Evolutionary conservation across 2,113 vertebrate genomes (phyloP), one percentile per base, ranked within the genome.

Genomic region (Dicentrarchus labrax): DNA sequence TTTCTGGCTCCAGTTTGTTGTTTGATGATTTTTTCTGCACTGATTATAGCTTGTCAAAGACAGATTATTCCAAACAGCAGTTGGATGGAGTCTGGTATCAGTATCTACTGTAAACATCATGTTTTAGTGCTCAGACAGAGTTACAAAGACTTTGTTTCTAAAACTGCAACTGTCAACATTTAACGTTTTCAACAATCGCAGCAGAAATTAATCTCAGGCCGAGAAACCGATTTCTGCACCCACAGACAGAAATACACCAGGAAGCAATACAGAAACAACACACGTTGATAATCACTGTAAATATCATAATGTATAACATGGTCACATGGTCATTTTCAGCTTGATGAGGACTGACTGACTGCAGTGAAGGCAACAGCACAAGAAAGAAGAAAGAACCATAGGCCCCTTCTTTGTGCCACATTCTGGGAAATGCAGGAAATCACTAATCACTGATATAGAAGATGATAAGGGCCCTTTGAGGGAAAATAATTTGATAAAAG

Each of bases 341-440:
- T 15, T 10, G 16, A 56, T 15, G 73, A 24, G 21, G 15, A 19
- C 36, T 30, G 73, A 64, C 59, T 17, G 30, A 39, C 66, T 41
- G 50, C 69, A 80, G 60, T 30, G 0, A 5, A 22, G 8, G 21
- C 39, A 59, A 43, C 8, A 43, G 43, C 9, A 45, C 57, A 4
- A 11, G 15, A 30, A 30, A 30, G 30, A 30, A 30, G 30, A 30
- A 30, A 30, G 30, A 30, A 30, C 30, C 43, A 36, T 53, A 15
- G 7, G 9, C 12, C 36, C 9, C 11, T 3, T 54, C 60, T 57
- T 19, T 3, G 47, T 57, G 45, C 62, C 30, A 43, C 43, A 21
- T 80, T 72, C 51, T 76, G 83, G 77, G 78, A 80, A 76, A 59
- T 39, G 30, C 50, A 53, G 51, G 72, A 65, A 85, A 79, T 61